These are phyloP conservation scores for Perizoma flavofasciatum DNA, from an alignment of 2,888 invertebrate genomes.

Conservation along the genomic window DNA sequence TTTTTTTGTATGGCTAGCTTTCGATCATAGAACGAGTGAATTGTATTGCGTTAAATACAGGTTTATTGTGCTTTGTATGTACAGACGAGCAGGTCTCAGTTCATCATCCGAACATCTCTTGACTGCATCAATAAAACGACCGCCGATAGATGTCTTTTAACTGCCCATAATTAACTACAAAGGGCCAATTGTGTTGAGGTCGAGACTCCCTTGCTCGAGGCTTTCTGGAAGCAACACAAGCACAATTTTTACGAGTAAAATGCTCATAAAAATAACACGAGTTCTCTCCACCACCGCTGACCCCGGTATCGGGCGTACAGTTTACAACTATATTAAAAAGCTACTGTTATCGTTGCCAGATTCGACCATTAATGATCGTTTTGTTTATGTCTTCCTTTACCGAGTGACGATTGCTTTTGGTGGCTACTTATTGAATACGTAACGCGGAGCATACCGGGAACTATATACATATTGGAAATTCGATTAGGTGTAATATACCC, in stretches of 20 bases:
- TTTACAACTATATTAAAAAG: constrained; percentile 36
- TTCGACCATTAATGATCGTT: constrained; percentile 33
- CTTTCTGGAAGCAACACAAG: constrained; percentile 52
- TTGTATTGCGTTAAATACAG: no score
- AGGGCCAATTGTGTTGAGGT: constrained; percentile 66
- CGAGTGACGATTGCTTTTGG: constrained; percentile 24
- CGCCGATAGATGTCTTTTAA: constrained; percentile 65
- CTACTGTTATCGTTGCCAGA: constrained; percentile 38
- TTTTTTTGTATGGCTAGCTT: no score
- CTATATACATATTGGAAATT: constrained; percentile 14
- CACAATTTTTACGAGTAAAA: constrained; percentile 62
- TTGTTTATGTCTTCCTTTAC: constrained; percentile 37
- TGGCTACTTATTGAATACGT: constrained; percentile 8
- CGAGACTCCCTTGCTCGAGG: constrained; percentile 49
- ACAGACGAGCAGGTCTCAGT: constrained; percentile 15
- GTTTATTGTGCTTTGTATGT: no score
- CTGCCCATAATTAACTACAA: constrained; percentile 69
- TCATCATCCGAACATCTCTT: constrained; percentile 40
- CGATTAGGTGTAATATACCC: constrained; percentile 12
- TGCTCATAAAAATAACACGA: constrained; percentile 59
- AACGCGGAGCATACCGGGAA: constrained; percentile 7
- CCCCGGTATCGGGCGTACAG: constrained; percentile 24
- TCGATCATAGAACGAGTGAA: no score
- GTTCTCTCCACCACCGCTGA: constrained; percentile 36
- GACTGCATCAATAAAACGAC: constrained; percentile 65